phyloP scores from a whole-genome alignment of 2,797 vertebrate species.

The Thamnophis elegans region DNA sequence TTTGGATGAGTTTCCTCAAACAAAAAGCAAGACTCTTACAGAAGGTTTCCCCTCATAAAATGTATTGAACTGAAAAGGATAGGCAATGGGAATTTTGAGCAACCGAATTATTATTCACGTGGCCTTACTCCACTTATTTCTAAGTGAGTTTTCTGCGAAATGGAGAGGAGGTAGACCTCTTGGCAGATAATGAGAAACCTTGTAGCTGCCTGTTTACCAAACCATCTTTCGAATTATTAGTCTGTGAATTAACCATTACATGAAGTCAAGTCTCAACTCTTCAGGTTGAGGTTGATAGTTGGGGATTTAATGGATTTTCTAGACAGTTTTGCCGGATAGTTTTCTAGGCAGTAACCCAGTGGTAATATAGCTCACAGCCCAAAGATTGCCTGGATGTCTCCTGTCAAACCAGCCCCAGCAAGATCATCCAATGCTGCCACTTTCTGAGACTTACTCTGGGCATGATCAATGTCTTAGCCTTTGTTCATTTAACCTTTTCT shows the following conservation, averaged over 20 bases:
- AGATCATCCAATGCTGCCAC: background rate
- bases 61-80: background rate
- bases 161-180: background rate
- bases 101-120: background rate
- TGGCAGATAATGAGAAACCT: background rate
- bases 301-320: background rate
- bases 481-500: background rate
- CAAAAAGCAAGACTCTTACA: background rate
- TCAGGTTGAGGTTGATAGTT: background rate
- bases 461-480: background rate
- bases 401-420: background rate
- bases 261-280: background rate
- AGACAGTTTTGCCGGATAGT: background rate
- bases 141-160: background rate
- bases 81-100: background rate
- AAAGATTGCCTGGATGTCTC: background rate
- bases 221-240: background rate
- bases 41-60: background rate
- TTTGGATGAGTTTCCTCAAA: background rate
- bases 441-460: background rate
- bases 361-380: background rate
- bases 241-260: background rate
- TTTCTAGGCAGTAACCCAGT: background rate
- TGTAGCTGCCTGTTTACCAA: background rate
- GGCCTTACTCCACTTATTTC: background rate